Evolutionary conservation across 2,113 vertebrate species (phyloP), one percentile per base, ranked within the genome.

Genomic region (Pantherophis guttatus): DNA sequence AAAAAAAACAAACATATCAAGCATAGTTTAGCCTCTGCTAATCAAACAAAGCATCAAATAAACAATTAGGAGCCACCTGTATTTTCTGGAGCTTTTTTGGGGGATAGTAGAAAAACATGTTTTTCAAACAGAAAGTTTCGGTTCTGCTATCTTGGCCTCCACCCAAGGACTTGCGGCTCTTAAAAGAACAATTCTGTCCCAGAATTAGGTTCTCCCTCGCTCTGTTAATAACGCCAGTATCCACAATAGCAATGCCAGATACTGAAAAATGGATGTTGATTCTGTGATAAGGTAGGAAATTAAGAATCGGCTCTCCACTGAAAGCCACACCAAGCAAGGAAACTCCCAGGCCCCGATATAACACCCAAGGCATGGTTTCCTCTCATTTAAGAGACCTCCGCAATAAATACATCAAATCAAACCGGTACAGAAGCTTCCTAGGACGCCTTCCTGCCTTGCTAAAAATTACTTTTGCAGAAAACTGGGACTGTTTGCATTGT

Each of bases 221-320:
- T 48, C 44, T 2, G 57, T 65, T 70, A 29, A 58, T 4, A 29
- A 55, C 0, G 29, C 48, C 0, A 1, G 3, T 75, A 52, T 94
- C 48, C 29, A n/a, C n/a, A 8, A 48, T 15, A 62, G 44, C 39
- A 15, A 57, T 90, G 59, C 0, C 92, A 50, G 0, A 85, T 44
- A 8, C 65, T 87, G 91, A 75, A 53, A 94, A 94, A 62, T 1
- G 2, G 26, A 53, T 6, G 0, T 24, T 52, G 17, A 29, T 62
- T 93, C 53, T 59, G 65, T 91, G 85, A 62, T 91, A 62, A 91
- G 55, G 87, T 89, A 85, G 58, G 88, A 94, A 87, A 92, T 50
- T 29, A 87, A 90, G 58, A 23, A 8, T n/a, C 6, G 50, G 53
- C n/a, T 90, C 54, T 87, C 93, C 21, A 75, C 58, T 1, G 2